phyloP scores from a whole-genome alignment of 2,113 vertebrate genomes.

The Nyctereutes procyonoides region DNA sequence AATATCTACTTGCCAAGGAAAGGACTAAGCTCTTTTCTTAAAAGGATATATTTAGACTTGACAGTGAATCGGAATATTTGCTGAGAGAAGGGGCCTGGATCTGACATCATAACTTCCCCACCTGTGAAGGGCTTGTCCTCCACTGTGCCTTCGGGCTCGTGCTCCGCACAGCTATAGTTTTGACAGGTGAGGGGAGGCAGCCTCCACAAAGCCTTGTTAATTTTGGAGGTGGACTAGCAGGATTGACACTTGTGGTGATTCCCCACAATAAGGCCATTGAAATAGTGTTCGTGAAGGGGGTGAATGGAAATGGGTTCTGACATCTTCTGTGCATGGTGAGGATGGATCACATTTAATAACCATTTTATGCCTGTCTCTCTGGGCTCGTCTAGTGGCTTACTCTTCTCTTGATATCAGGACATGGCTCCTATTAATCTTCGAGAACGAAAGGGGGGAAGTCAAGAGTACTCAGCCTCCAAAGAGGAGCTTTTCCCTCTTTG shows the following conservation, averaged over 20 bases:
- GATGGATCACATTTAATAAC: constrained; percentile 42
- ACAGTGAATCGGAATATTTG: constrained; percentile 59
- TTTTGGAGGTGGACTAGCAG: constrained; percentile 74
- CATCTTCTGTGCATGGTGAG: neutral
- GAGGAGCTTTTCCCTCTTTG: neutral
- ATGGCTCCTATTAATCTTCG: constrained; percentile 5
- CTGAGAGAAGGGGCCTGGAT: constrained; percentile 55
- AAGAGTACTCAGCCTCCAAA: neutral
- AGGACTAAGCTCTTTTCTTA: constrained; percentile 63
- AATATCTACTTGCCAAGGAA: constrained; percentile 47
- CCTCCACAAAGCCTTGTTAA: constrained; percentile 79
- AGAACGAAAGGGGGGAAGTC: neutral
- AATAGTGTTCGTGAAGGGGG: constrained; percentile 30
- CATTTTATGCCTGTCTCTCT: constrained; percentile 52
- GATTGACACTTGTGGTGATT: constrained; percentile 78
- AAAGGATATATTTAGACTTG: constrained; percentile 47
- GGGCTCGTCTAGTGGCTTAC: constrained; percentile 45
- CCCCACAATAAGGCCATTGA: constrained; percentile 70
- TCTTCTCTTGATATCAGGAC: constrained; percentile 36
- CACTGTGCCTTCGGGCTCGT: neutral
- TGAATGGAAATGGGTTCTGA: constrained; percentile 71
- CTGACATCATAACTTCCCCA: constrained; percentile 34
- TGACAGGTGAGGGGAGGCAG: constrained; percentile 77
- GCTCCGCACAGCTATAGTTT: constrained; percentile 40
- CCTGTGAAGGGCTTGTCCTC: constrained; percentile 55